Percentiles rank a stretch among this genome's conserved stretches.
These are phyloP conservation scores for Tangara arthus DNA, from an alignment of 2,797 vertebrate species.

Conservation along the genomic window DNA sequence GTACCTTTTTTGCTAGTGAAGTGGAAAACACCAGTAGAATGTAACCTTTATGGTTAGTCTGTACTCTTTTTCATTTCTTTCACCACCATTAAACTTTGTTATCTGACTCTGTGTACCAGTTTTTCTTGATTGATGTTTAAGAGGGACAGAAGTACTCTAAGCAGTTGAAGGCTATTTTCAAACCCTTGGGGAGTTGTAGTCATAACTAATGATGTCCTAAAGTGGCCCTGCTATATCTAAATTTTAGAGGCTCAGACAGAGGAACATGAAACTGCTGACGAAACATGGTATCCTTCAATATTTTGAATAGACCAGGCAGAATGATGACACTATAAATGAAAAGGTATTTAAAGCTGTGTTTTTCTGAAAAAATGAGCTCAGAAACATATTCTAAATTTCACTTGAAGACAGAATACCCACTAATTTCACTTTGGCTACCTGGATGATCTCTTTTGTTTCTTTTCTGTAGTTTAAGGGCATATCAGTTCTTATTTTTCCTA, in stretches of 20 bases:
- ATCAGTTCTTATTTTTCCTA: not conserved
- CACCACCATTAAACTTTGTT: not conserved
- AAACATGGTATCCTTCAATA: not conserved
- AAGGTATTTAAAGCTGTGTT: not conserved
- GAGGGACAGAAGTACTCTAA: not conserved
- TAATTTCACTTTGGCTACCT: not conserved
- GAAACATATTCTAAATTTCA: not conserved
- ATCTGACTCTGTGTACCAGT: not conserved
- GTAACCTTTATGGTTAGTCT: not conserved
- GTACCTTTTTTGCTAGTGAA: not conserved
- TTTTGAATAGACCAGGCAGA: not conserved
- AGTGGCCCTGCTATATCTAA: not conserved
- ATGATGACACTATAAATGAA: not conserved
- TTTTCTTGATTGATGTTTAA: not conserved
- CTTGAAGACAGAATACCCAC: not conserved
- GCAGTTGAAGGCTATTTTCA: not conserved
- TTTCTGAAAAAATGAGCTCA: not conserved
- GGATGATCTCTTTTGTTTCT: not conserved
- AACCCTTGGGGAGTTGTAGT: rapidly evolving
- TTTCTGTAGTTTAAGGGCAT: not conserved
- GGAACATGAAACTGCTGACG: not conserved
- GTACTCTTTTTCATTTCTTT: not conserved
- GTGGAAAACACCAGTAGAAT: not conserved
- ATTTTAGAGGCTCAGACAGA: not conserved
- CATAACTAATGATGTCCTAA: not conserved